Conservation (phyloP, 2,888 invertebrate species). For the Drosophila ezoana region DNA sequence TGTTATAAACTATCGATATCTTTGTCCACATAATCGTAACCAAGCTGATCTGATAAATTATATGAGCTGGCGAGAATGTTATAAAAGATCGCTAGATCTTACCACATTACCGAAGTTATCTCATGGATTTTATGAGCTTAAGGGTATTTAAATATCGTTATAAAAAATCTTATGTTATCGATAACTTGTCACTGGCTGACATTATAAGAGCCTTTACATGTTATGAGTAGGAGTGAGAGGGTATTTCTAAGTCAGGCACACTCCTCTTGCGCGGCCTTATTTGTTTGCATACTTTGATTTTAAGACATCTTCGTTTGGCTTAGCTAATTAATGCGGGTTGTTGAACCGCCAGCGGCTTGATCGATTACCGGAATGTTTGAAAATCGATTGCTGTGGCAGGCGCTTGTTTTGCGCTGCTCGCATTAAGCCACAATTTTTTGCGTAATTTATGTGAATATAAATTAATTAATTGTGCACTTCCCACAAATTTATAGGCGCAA, state of each 20-base stretch:
- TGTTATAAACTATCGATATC: too few relatives aligned
- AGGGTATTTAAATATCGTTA: too few relatives aligned
- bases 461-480: conserved; percentile 54
- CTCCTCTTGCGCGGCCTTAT: neutral
- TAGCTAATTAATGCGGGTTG: conserved; percentile 67
- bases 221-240: too few relatives aligned
- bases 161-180: too few relatives aligned
- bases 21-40: too few relatives aligned
- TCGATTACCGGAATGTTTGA: conserved; percentile 55
- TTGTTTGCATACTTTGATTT: conserved; percentile 33
- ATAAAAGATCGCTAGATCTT: too few relatives aligned
- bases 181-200: too few relatives aligned
- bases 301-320: conserved; percentile 37
- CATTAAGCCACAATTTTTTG: conserved; percentile 47
- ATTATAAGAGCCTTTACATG: too few relatives aligned
- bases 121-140: too few relatives aligned
- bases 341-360: conserved; percentile 67
- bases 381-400: conserved; percentile 48
- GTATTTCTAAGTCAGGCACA: neutral
- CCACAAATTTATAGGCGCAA: conserved; percentile 36
- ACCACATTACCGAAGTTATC: too few relatives aligned
- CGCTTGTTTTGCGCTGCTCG: conserved; percentile 54
- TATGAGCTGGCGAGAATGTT: too few relatives aligned
- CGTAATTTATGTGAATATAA: conserved; percentile 55
- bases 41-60: too few relatives aligned